Evolutionary conservation across 2,888 invertebrate species (phyloP).

Genomic region (Pammene fasciana): DNA sequence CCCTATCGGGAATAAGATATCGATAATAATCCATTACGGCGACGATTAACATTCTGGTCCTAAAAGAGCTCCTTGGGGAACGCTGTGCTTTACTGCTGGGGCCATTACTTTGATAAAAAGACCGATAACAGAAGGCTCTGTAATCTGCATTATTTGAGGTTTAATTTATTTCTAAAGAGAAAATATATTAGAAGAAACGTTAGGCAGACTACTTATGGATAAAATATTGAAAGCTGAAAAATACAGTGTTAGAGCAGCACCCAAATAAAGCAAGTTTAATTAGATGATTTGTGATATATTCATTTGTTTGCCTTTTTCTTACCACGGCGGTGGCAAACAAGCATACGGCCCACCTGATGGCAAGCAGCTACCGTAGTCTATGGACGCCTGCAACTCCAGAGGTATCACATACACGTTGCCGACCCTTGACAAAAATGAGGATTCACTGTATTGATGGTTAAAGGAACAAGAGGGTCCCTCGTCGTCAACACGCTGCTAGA

Average conservation of each 20-base stretch:
- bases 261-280: too few species aligned
- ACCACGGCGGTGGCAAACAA: too few species aligned
- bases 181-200: neutral
- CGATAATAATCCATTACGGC: slow-evolving; percentile 29
- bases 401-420: too few species aligned
- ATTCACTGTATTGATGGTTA: too few species aligned
- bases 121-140: slow-evolving; percentile 17
- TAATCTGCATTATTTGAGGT: slow-evolving; percentile 14
- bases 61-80: slow-evolving; percentile 8
- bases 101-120: slow-evolving; percentile 29
- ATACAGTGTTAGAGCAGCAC: neutral
- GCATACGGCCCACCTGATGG: too few species aligned
- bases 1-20: slow-evolving; percentile 21
- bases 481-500: too few species aligned
- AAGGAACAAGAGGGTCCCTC: too few species aligned
- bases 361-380: too few species aligned
- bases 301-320: too few species aligned
- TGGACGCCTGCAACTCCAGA: too few species aligned
- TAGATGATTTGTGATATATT: too few species aligned
- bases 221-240: neutral
- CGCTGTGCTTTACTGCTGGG: slow-evolving; percentile 3
- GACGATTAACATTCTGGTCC: slow-evolving; percentile 27
- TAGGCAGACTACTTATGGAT: neutral
- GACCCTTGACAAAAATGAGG: too few species aligned
- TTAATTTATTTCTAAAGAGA: slow-evolving; percentile 8